A percentile compares a stretch with the other conserved stretches of the same genome.
Evolutionary conservation across 2,888 invertebrate genomes (phyloP).

Genomic region (Erpobdella octoculata): DNA sequence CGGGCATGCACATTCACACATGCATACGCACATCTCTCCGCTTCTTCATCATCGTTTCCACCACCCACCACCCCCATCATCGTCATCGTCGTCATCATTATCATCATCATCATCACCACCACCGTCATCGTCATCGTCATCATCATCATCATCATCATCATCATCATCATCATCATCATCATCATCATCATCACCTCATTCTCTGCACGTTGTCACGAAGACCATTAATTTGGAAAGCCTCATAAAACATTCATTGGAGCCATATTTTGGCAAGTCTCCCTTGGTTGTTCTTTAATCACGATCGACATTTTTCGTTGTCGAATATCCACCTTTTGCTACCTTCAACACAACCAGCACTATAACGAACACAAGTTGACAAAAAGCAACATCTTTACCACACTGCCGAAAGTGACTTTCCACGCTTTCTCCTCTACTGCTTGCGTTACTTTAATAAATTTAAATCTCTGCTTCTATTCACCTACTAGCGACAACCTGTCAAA

Average conservation of each 20-base stretch:
- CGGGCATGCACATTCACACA: no score
- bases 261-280: conserved; percentile 10
- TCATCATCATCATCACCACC: conserved; percentile 20
- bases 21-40: no score
- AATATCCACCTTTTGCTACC: no score
- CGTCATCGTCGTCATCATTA: conserved; percentile 11
- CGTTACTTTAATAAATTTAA: no score
- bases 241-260: not conserved
- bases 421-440: no score
- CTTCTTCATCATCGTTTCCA: not conserved
- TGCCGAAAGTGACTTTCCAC: no score
- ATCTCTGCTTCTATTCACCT: no score
- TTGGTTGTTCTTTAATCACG: not conserved
- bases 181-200: not conserved
- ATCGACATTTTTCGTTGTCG: no score
- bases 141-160: conserved; percentile 25
- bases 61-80: not conserved
- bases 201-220: not conserved
- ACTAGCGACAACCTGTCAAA: no score
- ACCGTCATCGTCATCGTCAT: conserved; percentile 20
- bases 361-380: no score
- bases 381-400: no score
- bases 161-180: conserved; percentile 20
- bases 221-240: not conserved
- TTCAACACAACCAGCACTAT: no score